Evolutionary conservation across 2,113 vertebrate genomes (phyloP).

Genomic region (Python bivittatus): DNA sequence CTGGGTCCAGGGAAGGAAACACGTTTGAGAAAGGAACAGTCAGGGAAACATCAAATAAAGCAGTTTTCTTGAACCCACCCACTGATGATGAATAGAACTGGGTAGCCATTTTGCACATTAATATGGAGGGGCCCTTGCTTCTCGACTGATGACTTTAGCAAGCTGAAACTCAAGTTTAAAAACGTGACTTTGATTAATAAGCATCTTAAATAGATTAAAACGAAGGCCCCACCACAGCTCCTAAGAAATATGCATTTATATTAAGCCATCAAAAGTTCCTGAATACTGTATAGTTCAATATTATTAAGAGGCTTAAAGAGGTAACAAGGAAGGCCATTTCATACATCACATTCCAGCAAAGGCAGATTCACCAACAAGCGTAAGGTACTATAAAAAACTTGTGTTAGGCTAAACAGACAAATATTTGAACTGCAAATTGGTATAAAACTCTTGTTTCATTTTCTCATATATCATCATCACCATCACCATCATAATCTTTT

Average conservation of each 20-base stretch:
- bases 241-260: conserved; percentile 14
- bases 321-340: background rate
- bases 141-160: background rate
- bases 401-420: too few species aligned
- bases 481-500: too few species aligned
- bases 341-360: background rate
- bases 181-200: conserved; percentile 15
- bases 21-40: background rate
- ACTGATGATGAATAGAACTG: background rate
- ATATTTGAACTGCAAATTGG: too few species aligned
- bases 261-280: conserved; percentile 1
- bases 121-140: background rate
- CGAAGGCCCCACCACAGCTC: background rate
- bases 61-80: background rate
- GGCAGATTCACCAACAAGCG: background rate
- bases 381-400: too few species aligned
- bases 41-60: background rate
- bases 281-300: background rate
- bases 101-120: background rate
- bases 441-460: too few species aligned
- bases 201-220: conserved; percentile 17
- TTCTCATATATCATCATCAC: too few species aligned
- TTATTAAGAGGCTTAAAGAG: background rate
- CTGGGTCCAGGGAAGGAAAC: background rate
- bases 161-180: background rate